Percentiles rank a stretch among this genome's conserved stretches.
Evolutionary conservation across 1,140 invertebrate genomes (phyloP).

Genomic region (Camponotus floridanus): DNA sequence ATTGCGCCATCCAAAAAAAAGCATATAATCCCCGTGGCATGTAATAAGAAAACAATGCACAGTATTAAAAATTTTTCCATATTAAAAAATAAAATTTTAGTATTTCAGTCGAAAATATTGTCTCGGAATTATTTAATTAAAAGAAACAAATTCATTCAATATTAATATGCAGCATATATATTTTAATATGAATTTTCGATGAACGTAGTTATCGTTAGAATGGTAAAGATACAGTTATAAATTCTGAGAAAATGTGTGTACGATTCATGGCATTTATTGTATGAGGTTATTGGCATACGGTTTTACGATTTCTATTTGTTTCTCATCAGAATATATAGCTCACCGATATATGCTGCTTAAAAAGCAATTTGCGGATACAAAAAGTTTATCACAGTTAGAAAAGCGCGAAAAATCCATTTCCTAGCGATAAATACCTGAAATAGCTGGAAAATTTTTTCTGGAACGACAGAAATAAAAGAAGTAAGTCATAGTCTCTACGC

Average conservation of each 20-base stretch:
- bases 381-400: background rate
- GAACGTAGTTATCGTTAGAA: background rate
- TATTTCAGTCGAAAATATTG: too few relatives aligned
- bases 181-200: background rate
- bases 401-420: conserved; percentile 16
- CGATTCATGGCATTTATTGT: background rate
- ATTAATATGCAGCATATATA: background rate
- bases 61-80: background rate
- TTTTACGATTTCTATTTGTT: background rate
- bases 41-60: background rate
- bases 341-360: background rate
- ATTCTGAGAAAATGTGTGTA: background rate
- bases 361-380: conserved; percentile 19
- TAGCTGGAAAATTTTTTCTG: conserved; percentile 18
- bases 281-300: background rate
- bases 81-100: background rate
- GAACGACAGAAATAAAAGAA: conserved; percentile 16
- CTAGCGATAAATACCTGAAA: conserved; percentile 21
- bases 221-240: background rate
- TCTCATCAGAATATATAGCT: background rate
- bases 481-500: background rate
- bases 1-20: background rate
- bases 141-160: conserved; percentile 4
- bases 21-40: background rate
- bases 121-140: too few relatives aligned